A percentile compares a stretch with the other conserved stretches of the same genome.
These are phyloP conservation scores for Setophaga petechia DNA, from an alignment of 2,113 vertebrate genomes.

Conservation along the genomic window DNA sequence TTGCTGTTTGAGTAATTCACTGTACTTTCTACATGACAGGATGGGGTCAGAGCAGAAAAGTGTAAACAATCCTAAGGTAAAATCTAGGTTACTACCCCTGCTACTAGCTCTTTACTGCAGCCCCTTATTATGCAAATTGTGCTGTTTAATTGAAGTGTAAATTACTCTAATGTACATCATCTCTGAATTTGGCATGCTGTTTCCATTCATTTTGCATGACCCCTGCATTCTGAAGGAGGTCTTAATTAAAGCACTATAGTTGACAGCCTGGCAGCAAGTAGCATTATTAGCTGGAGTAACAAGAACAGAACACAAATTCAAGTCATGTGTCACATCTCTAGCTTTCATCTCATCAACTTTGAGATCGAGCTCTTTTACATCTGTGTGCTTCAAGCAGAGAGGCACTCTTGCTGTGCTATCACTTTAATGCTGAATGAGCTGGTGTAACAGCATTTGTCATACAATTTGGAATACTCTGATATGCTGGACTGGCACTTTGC, in stretches of 20 bases:
- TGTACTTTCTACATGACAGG: background rate
- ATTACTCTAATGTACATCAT: conserved; percentile 53
- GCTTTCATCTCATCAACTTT: background rate
- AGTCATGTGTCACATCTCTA: background rate
- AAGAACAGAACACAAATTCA: conserved; percentile 29
- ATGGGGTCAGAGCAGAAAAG: background rate
- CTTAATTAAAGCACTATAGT: conserved; percentile 25
- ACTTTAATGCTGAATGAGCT: background rate
- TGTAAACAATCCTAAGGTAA: conserved; percentile 39
- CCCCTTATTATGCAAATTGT: conserved; percentile 50
- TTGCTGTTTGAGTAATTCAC: background rate
- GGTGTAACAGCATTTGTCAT: background rate
- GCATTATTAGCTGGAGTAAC: background rate
- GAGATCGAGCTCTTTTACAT: background rate
- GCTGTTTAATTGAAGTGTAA: conserved; percentile 55
- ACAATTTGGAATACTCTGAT: background rate
- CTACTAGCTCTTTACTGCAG: conserved; percentile 5
- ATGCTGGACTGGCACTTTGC: background rate
- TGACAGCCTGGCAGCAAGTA: conserved; percentile 7
- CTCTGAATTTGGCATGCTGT: conserved; percentile 40
- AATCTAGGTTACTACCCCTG: conserved; percentile 29
- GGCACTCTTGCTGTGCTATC: background rate
- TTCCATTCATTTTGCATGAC: conserved; percentile 60
- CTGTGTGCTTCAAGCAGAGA: conserved; percentile 14
- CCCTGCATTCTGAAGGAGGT: conserved; percentile 48